These are phyloP conservation scores for Muraenolepis orangiensis DNA, from an alignment of 2,797 vertebrate genomes.

Conservation along the genomic window DNA sequence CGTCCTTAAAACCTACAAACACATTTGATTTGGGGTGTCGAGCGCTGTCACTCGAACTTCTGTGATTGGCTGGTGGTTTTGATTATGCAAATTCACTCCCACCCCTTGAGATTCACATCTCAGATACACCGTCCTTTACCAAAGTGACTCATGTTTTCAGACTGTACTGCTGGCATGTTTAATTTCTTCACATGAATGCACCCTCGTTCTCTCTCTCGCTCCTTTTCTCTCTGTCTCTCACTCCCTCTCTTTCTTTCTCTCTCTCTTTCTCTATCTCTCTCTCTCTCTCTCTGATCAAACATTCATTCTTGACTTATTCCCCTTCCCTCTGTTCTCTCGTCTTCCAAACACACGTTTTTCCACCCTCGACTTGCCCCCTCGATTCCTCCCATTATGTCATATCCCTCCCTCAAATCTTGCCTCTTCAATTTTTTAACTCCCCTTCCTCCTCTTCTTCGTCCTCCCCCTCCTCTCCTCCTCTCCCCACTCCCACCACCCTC, in stretches of 20 bases:
- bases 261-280: slow-evolving; percentile 6
- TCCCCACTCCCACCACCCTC: too few species aligned
- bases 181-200: slow-evolving; percentile 28
- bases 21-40: too few species aligned
- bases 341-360: background rate
- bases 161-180: slow-evolving; percentile 36
- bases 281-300: slow-evolving; percentile 6
- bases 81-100: background rate
- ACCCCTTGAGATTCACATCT: slow-evolving; percentile 2
- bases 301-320: background rate
- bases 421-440: background rate
- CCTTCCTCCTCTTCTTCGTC: background rate
- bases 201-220: background rate
- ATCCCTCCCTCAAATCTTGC: background rate
- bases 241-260: slow-evolving; percentile 4
- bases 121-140: slow-evolving; percentile 18
- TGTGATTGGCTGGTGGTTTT: background rate
- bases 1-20: too few species aligned
- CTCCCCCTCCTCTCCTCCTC: too few species aligned
- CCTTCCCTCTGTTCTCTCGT: slow-evolving; percentile 13
- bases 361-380: background rate
- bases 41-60: background rate
- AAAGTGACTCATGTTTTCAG: slow-evolving; percentile 50
- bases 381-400: background rate
- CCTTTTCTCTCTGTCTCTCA: slow-evolving; percentile 7